A percentile compares a stretch with the other conserved stretches of the same genome.
phyloP scores from a whole-genome alignment of 2,888 invertebrate genomes.

The Andrena hattorfiana region DNA sequence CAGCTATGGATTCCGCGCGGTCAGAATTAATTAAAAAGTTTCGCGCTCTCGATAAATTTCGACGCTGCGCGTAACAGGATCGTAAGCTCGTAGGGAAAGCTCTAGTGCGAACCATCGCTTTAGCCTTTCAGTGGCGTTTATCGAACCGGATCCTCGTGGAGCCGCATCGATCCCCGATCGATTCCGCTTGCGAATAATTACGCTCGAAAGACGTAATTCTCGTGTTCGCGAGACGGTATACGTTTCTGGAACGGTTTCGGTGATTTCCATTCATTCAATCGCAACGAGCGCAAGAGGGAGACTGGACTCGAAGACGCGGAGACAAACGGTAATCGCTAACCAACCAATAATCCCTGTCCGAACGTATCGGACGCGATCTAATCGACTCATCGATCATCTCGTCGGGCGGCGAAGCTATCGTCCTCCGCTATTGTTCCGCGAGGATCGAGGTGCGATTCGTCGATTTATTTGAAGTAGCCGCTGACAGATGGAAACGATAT shows the following conservation, averaged over 20 bases:
- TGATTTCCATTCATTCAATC: too few relatives aligned
- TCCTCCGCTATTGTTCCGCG: not conserved
- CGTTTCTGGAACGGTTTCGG: not conserved
- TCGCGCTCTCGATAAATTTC: conserved; percentile 8
- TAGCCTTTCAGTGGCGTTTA: conserved; percentile 12
- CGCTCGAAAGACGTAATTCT: not conserved
- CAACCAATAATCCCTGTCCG: conserved; percentile 51
- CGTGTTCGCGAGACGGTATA: not conserved
- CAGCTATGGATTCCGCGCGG: not conserved
- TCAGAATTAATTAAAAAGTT: conserved; percentile 30
- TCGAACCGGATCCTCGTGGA: conserved; percentile 7
- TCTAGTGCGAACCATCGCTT: not conserved
- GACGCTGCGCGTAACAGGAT: too few relatives aligned
- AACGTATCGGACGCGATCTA: conserved; percentile 18
- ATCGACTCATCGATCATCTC: conserved; percentile 37
- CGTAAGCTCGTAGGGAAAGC: not conserved
- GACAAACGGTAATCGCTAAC: conserved; percentile 51
- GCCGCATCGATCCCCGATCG: too few relatives aligned
- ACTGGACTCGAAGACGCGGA: not conserved
- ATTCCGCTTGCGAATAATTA: conserved; percentile 27
- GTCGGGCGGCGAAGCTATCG: not conserved
- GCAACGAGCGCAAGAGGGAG: not conserved
- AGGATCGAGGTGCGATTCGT: conserved; percentile 51
- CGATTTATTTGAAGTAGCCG: conserved; percentile 67
- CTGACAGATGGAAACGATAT: conserved; percentile 67